Evolutionary conservation across 2,797 vertebrate species (phyloP).

Genomic region (Coranthus polyacanthus): DNA sequence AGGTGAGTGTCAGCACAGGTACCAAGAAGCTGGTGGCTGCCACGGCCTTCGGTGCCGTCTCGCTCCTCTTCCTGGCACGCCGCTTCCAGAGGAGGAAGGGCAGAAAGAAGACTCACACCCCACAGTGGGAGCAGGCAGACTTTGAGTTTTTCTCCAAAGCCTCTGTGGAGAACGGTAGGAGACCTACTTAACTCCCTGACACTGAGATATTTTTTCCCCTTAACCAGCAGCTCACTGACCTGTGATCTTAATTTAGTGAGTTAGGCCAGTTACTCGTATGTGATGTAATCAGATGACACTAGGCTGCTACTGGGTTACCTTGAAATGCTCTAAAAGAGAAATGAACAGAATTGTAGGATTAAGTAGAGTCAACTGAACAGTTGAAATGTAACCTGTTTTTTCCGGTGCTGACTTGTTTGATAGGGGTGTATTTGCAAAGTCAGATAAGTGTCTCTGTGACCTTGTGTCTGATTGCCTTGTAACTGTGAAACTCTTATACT

Average conservation of each 20-base stretch:
- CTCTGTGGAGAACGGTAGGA: slow-evolving; percentile 87
- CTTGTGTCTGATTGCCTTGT: no score
- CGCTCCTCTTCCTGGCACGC: slow-evolving; percentile 92
- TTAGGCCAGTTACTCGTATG: neutral
- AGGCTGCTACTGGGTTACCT: slow-evolving; percentile 11
- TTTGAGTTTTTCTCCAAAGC: slow-evolving; percentile 83
- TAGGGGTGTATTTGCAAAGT: no score
- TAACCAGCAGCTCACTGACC: neutral
- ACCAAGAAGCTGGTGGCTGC: slow-evolving; percentile 91
- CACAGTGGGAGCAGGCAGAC: slow-evolving; percentile 86
- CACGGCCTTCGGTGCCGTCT: slow-evolving; percentile 90
- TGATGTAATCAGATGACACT: slow-evolving; percentile 18
- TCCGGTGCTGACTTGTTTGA: no score
- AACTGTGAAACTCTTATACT: no score
- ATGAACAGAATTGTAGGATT: slow-evolving; percentile 9
- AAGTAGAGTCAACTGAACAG: slow-evolving; percentile 11
- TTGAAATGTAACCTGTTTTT: no score
- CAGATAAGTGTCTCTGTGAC: no score
- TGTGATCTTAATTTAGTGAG: neutral
- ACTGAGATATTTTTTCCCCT: neutral
- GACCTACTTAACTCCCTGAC: neutral
- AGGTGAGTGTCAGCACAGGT: slow-evolving; percentile 90
- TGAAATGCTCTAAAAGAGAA: slow-evolving; percentile 15
- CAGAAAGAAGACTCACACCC: slow-evolving; percentile 82
- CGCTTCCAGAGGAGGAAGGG: slow-evolving; percentile 94